phyloP scores from a whole-genome alignment of 2,113 vertebrate genomes.

The Ceuthmochares aereus region DNA sequence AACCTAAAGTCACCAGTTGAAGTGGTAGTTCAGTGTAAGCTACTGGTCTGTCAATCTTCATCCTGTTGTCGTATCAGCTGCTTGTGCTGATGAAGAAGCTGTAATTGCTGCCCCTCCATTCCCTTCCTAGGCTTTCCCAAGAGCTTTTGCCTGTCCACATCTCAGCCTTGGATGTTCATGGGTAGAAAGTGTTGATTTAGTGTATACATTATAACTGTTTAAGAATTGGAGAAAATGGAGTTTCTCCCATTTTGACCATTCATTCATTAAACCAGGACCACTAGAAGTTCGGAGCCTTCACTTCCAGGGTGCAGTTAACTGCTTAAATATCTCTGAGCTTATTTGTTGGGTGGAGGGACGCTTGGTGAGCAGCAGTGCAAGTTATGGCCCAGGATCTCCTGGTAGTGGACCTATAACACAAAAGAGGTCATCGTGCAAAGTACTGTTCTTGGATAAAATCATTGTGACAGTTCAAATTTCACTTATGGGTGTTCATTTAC shows the following conservation, averaged over 20 bases:
- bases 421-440: neutral
- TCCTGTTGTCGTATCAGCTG: neutral
- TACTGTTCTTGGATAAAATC: neutral
- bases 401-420: neutral
- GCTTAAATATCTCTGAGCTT: neutral
- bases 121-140: neutral
- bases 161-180: neutral
- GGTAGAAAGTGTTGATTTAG: neutral
- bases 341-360: neutral
- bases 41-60: neutral
- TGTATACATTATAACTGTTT: neutral
- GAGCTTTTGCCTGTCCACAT: neutral
- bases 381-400: neutral
- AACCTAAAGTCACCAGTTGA: neutral
- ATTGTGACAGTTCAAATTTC: neutral
- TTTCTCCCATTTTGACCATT: neutral
- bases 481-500: neutral
- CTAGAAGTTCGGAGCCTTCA: neutral
- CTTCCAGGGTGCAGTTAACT: neutral
- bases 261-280: neutral
- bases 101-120: neutral
- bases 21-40: neutral
- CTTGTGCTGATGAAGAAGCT: neutral
- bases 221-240: neutral
- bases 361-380: neutral